Conservation (phyloP, 1,140 invertebrate genomes). For the Orchestia grillus region DNA sequence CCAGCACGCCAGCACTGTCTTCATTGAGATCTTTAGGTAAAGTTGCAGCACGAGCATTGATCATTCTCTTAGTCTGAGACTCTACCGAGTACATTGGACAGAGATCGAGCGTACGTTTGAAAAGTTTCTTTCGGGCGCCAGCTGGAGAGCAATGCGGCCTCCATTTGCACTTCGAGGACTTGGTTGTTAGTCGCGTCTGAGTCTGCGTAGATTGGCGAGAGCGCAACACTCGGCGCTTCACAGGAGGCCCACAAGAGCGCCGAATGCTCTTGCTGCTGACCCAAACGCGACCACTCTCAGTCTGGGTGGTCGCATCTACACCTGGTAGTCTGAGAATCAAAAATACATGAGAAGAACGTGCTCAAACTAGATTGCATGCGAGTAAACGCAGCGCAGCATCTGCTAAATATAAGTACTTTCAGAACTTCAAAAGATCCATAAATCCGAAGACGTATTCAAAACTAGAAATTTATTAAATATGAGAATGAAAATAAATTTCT, state of each 20-base stretch:
- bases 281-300: slow-evolving; percentile 58
- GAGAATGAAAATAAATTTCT: no score
- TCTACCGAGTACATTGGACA: neutral
- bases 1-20: neutral
- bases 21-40: neutral
- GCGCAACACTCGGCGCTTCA: neutral
- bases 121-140: neutral
- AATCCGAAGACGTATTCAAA: no score
- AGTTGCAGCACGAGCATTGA: neutral
- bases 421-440: no score
- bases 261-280: neutral
- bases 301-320: slow-evolving; percentile 63
- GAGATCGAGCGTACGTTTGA: neutral
- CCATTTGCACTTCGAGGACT: neutral
- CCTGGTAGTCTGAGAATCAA: slow-evolving; percentile 53
- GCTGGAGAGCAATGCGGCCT: neutral
- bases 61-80: neutral
- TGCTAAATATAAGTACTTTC: neutral
- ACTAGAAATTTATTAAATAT: no score
- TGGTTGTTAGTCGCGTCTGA: slow-evolving; percentile 23
- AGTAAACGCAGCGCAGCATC: neutral
- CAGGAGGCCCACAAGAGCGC: neutral
- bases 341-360: neutral
- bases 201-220: slow-evolving; percentile 20
- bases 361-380: neutral